A percentile compares a stretch with the other conserved stretches of the same genome.
phyloP scores from a whole-genome alignment of 1,140 invertebrate genomes.

The Scaptomyza montana region DNA sequence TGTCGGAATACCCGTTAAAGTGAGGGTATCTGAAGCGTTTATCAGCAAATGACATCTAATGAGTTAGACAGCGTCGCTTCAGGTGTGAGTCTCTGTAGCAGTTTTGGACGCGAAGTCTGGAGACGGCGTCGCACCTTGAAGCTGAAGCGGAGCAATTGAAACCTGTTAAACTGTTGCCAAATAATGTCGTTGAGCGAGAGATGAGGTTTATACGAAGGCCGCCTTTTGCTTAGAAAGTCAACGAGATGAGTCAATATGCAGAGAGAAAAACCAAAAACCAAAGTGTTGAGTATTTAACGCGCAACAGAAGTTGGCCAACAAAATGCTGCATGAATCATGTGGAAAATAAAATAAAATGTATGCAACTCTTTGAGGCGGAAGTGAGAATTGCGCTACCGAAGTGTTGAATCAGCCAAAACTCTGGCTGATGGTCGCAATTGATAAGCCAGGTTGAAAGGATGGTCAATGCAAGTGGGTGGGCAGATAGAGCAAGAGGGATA shows the following conservation, averaged over 20 bases:
- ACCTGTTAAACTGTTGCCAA: slow-evolving; percentile 78
- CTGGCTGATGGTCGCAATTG: slow-evolving; percentile 47
- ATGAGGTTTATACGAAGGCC: too few relatives aligned
- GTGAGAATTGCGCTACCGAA: slow-evolving; percentile 61
- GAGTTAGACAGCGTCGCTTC: slow-evolving; percentile 61
- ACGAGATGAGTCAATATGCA: slow-evolving; percentile 55
- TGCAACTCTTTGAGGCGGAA: slow-evolving; percentile 54
- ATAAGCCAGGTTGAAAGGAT: slow-evolving; percentile 25
- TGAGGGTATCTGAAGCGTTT: slow-evolving; percentile 50
- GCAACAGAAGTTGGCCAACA: slow-evolving; percentile 38
- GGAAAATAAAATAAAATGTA: slow-evolving; percentile 37
- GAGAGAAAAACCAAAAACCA: background rate
- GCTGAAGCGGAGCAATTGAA: slow-evolving; percentile 45
- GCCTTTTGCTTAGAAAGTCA: slow-evolving; percentile 58
- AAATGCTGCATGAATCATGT: slow-evolving; percentile 56
- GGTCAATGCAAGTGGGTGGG: slow-evolving; percentile 52
- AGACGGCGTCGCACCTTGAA: slow-evolving; percentile 51
- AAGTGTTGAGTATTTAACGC: too few relatives aligned
- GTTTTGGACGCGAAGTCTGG: background rate
- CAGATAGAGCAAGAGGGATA: slow-evolving; percentile 5
- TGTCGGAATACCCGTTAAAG: background rate
- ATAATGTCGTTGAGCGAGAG: slow-evolving; percentile 43
- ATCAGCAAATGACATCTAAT: slow-evolving; percentile 80
- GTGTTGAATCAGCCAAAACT: slow-evolving; percentile 62
- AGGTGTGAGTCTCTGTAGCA: slow-evolving; percentile 31